These are phyloP conservation scores for Euclidia mi DNA, from an alignment of 2,888 invertebrate species.

Conservation along the genomic window DNA sequence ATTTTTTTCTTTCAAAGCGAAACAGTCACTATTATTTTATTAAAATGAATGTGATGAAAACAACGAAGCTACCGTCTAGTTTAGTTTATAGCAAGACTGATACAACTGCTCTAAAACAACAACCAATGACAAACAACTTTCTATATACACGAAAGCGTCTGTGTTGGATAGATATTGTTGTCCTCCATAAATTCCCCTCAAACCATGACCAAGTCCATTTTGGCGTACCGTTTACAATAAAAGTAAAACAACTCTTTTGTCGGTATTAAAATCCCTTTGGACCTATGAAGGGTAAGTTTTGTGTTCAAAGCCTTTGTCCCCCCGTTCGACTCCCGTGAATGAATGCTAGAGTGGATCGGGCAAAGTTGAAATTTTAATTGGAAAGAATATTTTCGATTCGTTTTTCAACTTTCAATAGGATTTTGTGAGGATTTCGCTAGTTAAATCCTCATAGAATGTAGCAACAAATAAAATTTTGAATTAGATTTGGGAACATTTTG, in stretches of 20 bases:
- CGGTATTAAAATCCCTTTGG: slow-evolving; percentile 5
- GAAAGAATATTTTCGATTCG: slow-evolving; percentile 35
- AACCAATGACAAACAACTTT: too few relatives aligned
- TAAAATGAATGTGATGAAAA: too few relatives aligned
- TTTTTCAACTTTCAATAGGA: slow-evolving; percentile 2
- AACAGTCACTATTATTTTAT: too few relatives aligned
- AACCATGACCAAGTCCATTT: background rate
- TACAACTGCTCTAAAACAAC: too few relatives aligned
- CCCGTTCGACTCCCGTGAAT: slow-evolving; percentile 25
- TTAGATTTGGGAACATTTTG: too few relatives aligned
- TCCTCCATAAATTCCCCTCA: background rate
- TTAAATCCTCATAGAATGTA: background rate
- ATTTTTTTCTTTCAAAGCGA: too few relatives aligned
- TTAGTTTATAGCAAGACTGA: too few relatives aligned
- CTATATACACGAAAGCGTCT: too few relatives aligned
- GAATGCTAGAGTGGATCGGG: slow-evolving; percentile 4
- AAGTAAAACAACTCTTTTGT: slow-evolving; percentile 16
- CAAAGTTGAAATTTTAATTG: slow-evolving; percentile 42
- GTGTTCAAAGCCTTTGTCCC: slow-evolving; percentile 30
- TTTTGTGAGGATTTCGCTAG: slow-evolving; percentile 1
- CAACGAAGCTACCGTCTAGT: too few relatives aligned
- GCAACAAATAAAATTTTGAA: too few relatives aligned
- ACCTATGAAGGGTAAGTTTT: slow-evolving; percentile 3
- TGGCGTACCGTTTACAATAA: slow-evolving; percentile 22
- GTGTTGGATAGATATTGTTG: too few relatives aligned